Conservation (phyloP, 2,113 vertebrate genomes). For the Pollimyrus isidori region DNA sequence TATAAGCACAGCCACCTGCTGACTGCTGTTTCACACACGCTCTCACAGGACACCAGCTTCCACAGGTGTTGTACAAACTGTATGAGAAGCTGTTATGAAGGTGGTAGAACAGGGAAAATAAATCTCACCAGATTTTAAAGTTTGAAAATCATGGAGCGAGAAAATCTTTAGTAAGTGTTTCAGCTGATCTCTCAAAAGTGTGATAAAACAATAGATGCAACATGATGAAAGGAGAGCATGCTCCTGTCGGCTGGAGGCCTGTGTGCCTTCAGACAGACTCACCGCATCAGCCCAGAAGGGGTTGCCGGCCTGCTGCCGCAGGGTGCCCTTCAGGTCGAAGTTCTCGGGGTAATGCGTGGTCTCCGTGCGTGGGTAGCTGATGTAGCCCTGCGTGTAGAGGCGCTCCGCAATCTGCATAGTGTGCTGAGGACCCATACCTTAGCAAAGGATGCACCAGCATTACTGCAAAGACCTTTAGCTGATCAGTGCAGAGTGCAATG, state of each 20-base stretch:
- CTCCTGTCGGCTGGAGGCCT: background rate
- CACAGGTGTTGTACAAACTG: background rate
- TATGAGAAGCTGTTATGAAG: background rate
- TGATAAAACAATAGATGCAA: background rate
- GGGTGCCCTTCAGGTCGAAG: constrained; percentile 85
- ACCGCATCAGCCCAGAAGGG: constrained; percentile 84
- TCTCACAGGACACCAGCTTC: background rate
- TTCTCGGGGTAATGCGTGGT: constrained; percentile 94
- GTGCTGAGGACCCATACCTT: constrained; percentile 92
- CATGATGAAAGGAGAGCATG: background rate
- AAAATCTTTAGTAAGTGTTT: background rate
- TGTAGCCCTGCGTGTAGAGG: constrained; percentile 92
- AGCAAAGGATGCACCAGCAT: background rate
- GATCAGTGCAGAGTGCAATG: background rate
- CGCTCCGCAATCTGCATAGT: constrained; percentile 95
- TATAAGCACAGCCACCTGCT: background rate
- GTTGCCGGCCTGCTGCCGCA: constrained; percentile 79
- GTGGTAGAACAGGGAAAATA: background rate
- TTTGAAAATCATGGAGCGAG: background rate
- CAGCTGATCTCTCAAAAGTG: background rate
- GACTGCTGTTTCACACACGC: background rate
- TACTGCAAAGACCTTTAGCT: background rate
- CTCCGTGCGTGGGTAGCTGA: constrained; percentile 96
- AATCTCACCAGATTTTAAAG: background rate
- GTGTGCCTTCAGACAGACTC: constrained; percentile 34